Conservation (phyloP, 2,888 invertebrate genomes). For the Pandemis heparana region DNA sequence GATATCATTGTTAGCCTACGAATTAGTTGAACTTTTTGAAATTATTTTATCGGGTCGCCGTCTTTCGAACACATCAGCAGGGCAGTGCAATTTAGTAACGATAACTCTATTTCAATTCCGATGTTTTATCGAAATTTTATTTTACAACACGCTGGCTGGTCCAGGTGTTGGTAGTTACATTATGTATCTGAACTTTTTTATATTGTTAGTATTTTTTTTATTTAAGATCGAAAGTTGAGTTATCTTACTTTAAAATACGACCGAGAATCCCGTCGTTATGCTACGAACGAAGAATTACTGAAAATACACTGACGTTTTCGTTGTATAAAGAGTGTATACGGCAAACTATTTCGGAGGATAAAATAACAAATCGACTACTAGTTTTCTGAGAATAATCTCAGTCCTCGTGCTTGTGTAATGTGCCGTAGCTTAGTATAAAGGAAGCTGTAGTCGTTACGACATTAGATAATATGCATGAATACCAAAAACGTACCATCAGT, state of each 20-base stretch:
- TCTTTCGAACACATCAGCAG: conserved; percentile 9
- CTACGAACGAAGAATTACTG: conserved; percentile 5
- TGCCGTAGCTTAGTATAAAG: conserved; percentile 24
- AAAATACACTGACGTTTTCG: not conserved
- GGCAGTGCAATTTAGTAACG: conserved; percentile 14
- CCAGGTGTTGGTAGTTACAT: conserved; percentile 30
- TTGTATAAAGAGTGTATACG: conserved; percentile 11
- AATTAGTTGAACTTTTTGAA: conserved; percentile 3
- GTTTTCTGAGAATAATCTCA: not conserved
- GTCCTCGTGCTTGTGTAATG: not conserved
- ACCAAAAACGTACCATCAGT: not conserved
- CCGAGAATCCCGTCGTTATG: not conserved
- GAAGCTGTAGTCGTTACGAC: conserved; percentile 34
- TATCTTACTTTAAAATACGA: conserved; percentile 21
- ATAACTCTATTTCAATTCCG: conserved; percentile 8
- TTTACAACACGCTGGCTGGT: conserved; percentile 28
- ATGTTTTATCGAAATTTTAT: conserved; percentile 6
- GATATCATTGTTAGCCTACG: not conserved
- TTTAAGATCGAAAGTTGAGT: conserved; percentile 18
- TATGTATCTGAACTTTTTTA: conserved; percentile 15
- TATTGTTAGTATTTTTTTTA: not conserved
- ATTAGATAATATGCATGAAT: conserved; percentile 5
- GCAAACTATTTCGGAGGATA: conserved; percentile 1
- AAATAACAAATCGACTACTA: not conserved
- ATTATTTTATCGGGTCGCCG: conserved; percentile 7